Percentiles rank a stretch among this genome's conserved stretches.
Evolutionary conservation across 2,888 invertebrate species (phyloP).

Genomic region (Aphidoletes aphidimyza): DNA sequence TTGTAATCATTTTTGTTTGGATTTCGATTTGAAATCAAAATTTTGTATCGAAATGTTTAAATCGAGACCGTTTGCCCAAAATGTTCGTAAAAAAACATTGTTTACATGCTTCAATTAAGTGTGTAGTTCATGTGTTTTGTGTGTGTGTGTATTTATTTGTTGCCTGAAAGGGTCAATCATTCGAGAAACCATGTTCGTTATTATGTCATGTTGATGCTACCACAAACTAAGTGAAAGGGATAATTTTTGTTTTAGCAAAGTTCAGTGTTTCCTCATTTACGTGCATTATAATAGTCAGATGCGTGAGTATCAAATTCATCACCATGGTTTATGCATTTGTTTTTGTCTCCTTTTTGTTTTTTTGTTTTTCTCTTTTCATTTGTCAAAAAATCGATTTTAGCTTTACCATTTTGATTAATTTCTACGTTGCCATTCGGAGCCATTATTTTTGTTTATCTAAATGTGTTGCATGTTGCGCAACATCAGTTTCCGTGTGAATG

Average conservation of each 20-base stretch:
- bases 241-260: neutral
- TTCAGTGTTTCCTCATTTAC: neutral
- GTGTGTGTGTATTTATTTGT: too few species aligned
- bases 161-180: neutral
- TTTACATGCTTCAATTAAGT: too few species aligned
- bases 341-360: neutral
- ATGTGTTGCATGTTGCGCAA: too few species aligned
- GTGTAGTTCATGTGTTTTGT: neutral
- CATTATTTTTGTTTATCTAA: too few species aligned
- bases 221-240: slow-evolving; percentile 22
- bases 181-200: slow-evolving; percentile 19
- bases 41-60: neutral
- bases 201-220: neutral
- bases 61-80: too few species aligned
- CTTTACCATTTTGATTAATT: too few species aligned
- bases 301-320: neutral
- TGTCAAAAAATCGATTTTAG: too few species aligned
- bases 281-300: neutral
- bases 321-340: neutral
- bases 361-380: too few species aligned
- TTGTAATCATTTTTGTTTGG: too few species aligned
- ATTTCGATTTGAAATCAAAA: neutral
- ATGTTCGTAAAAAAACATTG: too few species aligned
- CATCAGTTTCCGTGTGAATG: too few species aligned
- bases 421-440: too few species aligned